A percentile compares a stretch with the other conserved stretches of the same genome.
Evolutionary conservation across 2,888 invertebrate genomes (phyloP).

Genomic region (Lymantria monacha): DNA sequence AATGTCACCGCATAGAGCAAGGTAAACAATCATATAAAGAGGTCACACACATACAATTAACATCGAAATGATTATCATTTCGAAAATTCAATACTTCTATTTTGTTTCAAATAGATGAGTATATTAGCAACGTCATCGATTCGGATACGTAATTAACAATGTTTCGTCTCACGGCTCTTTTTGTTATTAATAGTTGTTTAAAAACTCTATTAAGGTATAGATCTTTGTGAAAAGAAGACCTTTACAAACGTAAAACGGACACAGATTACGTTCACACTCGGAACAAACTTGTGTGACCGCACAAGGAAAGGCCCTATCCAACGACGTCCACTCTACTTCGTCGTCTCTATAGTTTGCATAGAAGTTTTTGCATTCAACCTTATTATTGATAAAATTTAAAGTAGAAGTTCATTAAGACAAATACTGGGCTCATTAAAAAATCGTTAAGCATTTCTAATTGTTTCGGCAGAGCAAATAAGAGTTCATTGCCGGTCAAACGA

Average conservation of each 20-base stretch:
- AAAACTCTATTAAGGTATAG: no score
- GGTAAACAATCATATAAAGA: slow-evolving; percentile 25
- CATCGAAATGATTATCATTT: slow-evolving; percentile 21
- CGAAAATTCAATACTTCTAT: slow-evolving; percentile 17
- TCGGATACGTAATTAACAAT: slow-evolving; percentile 5
- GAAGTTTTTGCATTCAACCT: no score
- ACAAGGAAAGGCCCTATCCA: no score
- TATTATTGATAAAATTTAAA: no score
- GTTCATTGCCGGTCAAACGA: slow-evolving; percentile 74
- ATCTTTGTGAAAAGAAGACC: no score
- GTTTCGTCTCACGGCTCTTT: not conserved
- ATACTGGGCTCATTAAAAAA: slow-evolving; percentile 50
- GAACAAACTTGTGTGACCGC: no score
- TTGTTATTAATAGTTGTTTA: no score
- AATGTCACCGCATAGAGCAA: slow-evolving; percentile 25
- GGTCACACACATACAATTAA: slow-evolving; percentile 23
- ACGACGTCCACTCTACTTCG: no score
- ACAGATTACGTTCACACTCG: no score
- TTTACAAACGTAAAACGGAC: no score
- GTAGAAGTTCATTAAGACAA: slow-evolving; percentile 29
- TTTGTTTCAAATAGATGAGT: slow-evolving; percentile 12
- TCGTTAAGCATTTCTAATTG: slow-evolving; percentile 69
- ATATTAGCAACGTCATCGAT: slow-evolving; percentile 3
- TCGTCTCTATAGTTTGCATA: no score
- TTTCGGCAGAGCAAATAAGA: slow-evolving; percentile 74